Conservation (phyloP, 2,888 invertebrate genomes). For the Pelosia muscerda region DNA sequence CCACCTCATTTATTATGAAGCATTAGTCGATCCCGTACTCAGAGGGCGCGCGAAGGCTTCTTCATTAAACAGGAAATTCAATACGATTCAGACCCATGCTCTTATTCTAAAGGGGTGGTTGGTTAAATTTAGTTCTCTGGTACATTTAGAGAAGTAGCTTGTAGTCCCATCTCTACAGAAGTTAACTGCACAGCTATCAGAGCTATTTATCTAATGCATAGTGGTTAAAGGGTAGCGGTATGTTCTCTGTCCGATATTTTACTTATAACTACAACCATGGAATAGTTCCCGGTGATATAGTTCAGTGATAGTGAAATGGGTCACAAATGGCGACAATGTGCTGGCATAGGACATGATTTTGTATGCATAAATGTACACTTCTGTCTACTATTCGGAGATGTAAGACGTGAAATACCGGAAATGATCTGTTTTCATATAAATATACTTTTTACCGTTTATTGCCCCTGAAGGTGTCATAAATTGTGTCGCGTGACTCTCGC, state of each 20-base stretch:
- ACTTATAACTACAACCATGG: neutral
- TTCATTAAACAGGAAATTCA: constrained; percentile 14
- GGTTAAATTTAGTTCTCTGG: neutral
- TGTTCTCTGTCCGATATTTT: neutral
- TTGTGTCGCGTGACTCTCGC: neutral
- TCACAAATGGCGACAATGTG: too few species aligned
- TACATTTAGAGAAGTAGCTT: neutral
- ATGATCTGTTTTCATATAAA: neutral
- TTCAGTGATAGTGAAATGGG: too few species aligned
- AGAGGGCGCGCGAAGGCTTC: constrained; percentile 9
- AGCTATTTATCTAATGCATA: too few species aligned
- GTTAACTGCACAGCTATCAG: too few species aligned
- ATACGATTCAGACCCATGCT: neutral
- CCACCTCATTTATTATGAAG: constrained; percentile 33
- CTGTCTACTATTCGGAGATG: neutral
- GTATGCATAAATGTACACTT: neutral
- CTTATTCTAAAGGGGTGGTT: neutral
- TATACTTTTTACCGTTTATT: neutral
- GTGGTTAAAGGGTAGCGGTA: neutral
- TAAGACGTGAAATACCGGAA: neutral
- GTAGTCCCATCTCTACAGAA: neutral
- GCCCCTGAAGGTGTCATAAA: neutral
- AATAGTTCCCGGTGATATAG: too few species aligned
- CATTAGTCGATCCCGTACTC: constrained; percentile 6
- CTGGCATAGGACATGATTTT: neutral